These are phyloP conservation scores for Oreonectes daqikongensis DNA, from an alignment of 2,797 vertebrate species.

Conservation along the genomic window DNA sequence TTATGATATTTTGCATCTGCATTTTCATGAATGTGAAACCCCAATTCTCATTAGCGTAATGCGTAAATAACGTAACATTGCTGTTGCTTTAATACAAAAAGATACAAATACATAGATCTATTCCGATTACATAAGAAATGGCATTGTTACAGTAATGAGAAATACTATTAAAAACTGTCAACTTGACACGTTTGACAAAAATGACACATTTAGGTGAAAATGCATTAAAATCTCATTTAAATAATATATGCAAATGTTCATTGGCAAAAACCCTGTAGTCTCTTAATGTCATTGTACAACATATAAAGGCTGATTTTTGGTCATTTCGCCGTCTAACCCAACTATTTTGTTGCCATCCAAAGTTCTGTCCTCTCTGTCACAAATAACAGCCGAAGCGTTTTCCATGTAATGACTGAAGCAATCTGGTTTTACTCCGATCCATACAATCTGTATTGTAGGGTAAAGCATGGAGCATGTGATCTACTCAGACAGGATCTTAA, in stretches of 20 bases:
- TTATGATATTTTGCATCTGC: too few species aligned
- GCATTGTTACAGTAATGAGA: background rate
- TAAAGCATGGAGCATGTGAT: constrained; percentile 32
- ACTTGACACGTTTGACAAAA: background rate
- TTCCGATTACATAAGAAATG: too few species aligned
- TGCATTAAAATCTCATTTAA: background rate
- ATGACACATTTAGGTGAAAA: background rate
- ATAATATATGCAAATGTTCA: background rate
- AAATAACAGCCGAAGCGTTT: constrained; percentile 3
- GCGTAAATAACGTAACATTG: background rate
- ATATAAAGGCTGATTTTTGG: background rate
- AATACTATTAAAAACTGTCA: background rate
- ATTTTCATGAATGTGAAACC: background rate
- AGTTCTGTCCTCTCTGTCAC: background rate
- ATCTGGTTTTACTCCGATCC: background rate
- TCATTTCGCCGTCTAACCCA: background rate
- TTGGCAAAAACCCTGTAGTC: background rate
- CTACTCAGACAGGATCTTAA: constrained; percentile 33
- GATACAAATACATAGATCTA: too few species aligned
- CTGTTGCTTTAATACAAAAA: background rate
- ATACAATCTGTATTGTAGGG: constrained; percentile 18
- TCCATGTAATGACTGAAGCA: background rate
- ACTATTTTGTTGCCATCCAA: background rate
- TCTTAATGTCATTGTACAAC: background rate
- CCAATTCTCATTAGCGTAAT: background rate